Evolutionary conservation across 2,113 vertebrate genomes (phyloP), one percentile per base, ranked within the genome.

Genomic region (Cromileptes altivelis): DNA sequence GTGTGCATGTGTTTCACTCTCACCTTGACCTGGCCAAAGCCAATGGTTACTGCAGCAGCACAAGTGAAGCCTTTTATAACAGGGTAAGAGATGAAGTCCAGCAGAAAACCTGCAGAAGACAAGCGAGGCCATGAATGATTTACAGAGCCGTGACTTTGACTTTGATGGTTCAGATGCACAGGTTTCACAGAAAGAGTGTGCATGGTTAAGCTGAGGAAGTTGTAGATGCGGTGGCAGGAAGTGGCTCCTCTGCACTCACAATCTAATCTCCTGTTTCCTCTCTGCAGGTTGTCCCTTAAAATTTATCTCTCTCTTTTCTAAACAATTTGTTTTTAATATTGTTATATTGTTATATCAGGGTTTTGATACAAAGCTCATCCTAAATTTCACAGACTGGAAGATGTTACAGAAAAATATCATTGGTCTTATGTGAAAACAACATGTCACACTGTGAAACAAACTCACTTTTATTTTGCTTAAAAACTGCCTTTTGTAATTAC

Each of bases 21-120:
- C 72, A 99, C 98, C 97, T 99, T 99, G 80, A 99, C 78, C 91
- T 99, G 98, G 27, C 95, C 97, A 45, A 99, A 98, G 83, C 96
- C 95, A 2, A 99, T 99, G 62, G 96, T 99, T 88, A 99, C 17
- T 1, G 98, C 94, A 4, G 98, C 98, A 40, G 98, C 97, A 0
- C 96, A 98, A 0, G 98, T 99, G 87, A 99, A 99, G 1, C 98
- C 98, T 89, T 97, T 99, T 84, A 99, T 97, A 55, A 99, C 97
- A 0, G 98, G 98, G 76, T 84, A 97, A 52, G 98, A 99, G 85
- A 99, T 95, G 81, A 99, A 99, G 72, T 99, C 98, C 94, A 99
- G 89, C 12, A 99, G 94, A 78, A 99, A 97, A 18, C 98, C 98
- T 99, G 93, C 49, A 63, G 45, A 83, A 61, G 64, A 78, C 11